A percentile compares a stretch with the other conserved stretches of the same genome.
phyloP scores from a whole-genome alignment of 2,888 invertebrate genomes.

The Hermaeophaga mercurialis region DNA sequence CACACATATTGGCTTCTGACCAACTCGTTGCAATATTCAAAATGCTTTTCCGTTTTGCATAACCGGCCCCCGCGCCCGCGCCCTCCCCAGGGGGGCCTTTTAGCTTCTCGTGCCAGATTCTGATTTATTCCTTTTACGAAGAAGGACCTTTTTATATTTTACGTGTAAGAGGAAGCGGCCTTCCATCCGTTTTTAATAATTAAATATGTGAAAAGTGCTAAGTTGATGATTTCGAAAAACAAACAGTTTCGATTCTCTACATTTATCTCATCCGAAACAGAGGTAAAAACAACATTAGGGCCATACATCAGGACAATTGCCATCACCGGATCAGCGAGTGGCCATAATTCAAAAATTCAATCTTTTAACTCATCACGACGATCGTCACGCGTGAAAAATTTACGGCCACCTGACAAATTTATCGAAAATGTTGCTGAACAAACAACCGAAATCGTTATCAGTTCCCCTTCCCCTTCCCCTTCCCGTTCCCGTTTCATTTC shows the following conservation, averaged over 20 bases:
- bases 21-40: conserved; percentile 48
- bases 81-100: conserved; percentile 31
- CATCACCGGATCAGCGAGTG: conserved; percentile 19
- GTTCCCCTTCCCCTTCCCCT: background rate
- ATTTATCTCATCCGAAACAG: too few species aligned
- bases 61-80: conserved; percentile 16
- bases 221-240: too few species aligned
- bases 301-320: conserved; percentile 24
- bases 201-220: too few species aligned
- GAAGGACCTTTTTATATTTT: conserved; percentile 3
- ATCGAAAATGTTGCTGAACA: conserved; percentile 41
- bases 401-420: conserved; percentile 46
- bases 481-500: too few species aligned
- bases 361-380: conserved; percentile 49
- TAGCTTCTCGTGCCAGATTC: conserved; percentile 29
- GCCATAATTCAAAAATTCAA: conserved; percentile 50
- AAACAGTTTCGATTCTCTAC: too few species aligned
- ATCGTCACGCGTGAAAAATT: conserved; percentile 43
- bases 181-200: too few species aligned
- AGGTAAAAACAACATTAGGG: conserved; percentile 17
- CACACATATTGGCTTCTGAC: conserved; percentile 55
- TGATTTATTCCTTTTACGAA: conserved; percentile 30
- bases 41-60: conserved; percentile 42
- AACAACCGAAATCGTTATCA: conserved; percentile 22
- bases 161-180: too few species aligned